Conservation (phyloP, 1,140 invertebrate species). For the Trachymyrmex septentrionalis region DNA sequence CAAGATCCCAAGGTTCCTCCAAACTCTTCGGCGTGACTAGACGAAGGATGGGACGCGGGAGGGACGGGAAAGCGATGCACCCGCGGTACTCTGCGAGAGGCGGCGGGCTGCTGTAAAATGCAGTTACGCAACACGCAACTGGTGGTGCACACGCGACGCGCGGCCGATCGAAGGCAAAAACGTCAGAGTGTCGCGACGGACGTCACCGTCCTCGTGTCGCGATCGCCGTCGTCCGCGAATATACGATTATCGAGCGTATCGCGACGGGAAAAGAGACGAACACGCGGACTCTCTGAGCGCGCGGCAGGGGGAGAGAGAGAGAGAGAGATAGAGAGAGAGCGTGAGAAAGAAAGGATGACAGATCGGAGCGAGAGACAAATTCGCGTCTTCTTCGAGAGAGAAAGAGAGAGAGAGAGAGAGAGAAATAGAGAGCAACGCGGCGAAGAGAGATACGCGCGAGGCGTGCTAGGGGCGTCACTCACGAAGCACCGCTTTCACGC, state of each 20-base stretch:
- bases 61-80: slow-evolving; percentile 8
- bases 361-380: slow-evolving; percentile 20
- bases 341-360: background rate
- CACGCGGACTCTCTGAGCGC: slow-evolving; percentile 17
- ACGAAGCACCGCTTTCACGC: slow-evolving; percentile 63
- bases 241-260: slow-evolving; percentile 45
- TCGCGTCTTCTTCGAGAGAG: background rate
- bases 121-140: slow-evolving; percentile 84
- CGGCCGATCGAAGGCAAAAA: slow-evolving; percentile 70
- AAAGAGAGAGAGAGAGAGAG: background rate
- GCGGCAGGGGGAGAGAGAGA: background rate
- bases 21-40: background rate
- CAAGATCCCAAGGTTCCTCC: slow-evolving; percentile 21
- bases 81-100: slow-evolving; percentile 29
- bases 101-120: slow-evolving; percentile 70
- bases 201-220: slow-evolving; percentile 36
- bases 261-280: slow-evolving; percentile 17
- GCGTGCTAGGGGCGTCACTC: slow-evolving; percentile 62
- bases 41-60: background rate
- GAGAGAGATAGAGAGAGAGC: background rate
- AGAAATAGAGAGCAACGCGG: slow-evolving; percentile 7
- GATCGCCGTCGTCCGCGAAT: slow-evolving; percentile 17
- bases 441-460: slow-evolving; percentile 23
- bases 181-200: slow-evolving; percentile 55
- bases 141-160: slow-evolving; percentile 80